These are phyloP conservation scores for Drosophila sproati DNA, from an alignment of 1,140 invertebrate genomes.

Conservation along the genomic window DNA sequence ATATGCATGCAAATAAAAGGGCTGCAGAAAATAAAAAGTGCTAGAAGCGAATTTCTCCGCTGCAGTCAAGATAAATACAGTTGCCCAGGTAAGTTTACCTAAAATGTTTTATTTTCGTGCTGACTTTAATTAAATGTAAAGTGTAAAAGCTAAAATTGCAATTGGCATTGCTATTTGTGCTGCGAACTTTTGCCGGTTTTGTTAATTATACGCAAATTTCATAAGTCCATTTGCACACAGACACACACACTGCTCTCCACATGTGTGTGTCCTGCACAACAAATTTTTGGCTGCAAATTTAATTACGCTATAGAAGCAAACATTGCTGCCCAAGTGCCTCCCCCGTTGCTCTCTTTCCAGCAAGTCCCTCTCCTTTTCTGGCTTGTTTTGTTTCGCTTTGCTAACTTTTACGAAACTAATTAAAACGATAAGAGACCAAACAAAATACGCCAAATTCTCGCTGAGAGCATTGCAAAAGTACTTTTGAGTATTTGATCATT, in stretches of 20 bases:
- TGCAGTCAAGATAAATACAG: constrained; percentile 57
- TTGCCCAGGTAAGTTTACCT: background rate
- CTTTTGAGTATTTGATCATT: constrained; percentile 47
- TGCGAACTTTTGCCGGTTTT: constrained; percentile 7
- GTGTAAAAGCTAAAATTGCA: constrained; percentile 55
- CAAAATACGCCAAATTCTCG: constrained; percentile 22
- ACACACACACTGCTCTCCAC: background rate
- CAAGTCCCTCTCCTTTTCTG: constrained; percentile 1
- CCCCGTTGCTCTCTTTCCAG: background rate
- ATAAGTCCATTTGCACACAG: constrained; percentile 49
- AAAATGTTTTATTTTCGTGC: background rate
- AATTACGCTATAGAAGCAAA: constrained; percentile 26
- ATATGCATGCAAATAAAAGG: constrained; percentile 72
- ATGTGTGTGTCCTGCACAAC: constrained; percentile 23
- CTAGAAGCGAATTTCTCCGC: constrained; percentile 17
- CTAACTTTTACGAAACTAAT: constrained; percentile 75
- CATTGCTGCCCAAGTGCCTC: constrained; percentile 16
- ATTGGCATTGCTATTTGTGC: constrained; percentile 28
- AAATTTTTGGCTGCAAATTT: constrained; percentile 28
- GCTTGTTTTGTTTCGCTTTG: constrained; percentile 33
- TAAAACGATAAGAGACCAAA: constrained; percentile 68
- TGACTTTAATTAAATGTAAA: constrained; percentile 70
- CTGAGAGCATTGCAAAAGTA: constrained; percentile 22
- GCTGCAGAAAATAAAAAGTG: constrained; percentile 12
- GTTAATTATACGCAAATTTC: constrained; percentile 56